Conservation (phyloP, 92 coral and sea anemone genomes). For the Siderastrea radians region DNA sequence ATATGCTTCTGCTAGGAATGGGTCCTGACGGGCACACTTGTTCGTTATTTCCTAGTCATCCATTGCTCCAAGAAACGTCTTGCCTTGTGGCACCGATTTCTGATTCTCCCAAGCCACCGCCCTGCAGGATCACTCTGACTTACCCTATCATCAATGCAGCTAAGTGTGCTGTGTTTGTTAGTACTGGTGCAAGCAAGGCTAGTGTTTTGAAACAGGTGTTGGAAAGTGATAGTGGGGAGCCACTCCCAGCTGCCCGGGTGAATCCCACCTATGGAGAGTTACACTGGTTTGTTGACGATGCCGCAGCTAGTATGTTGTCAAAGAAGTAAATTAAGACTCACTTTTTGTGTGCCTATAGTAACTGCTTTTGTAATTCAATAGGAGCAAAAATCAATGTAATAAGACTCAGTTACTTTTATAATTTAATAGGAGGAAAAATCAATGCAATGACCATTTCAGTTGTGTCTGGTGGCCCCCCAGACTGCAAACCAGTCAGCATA, state of each 20-base stretch:
- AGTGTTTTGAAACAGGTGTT: slow-evolving; percentile 81
- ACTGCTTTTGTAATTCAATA: no score
- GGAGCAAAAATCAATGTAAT: no score
- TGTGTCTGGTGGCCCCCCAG: no score
- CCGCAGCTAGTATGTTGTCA: slow-evolving; percentile 84
- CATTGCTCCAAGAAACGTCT: slow-evolving; percentile 77
- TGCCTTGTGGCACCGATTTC: slow-evolving; percentile 95
- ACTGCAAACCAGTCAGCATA: no score
- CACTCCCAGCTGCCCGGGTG: slow-evolving; percentile 96
- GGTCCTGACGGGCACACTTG: slow-evolving; percentile 99
- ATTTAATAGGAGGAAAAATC: no score
- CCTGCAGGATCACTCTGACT: slow-evolving; percentile 90
- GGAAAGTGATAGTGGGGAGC: slow-evolving; percentile 77
- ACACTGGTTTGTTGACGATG: slow-evolving; percentile 97
- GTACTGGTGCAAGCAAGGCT: slow-evolving; percentile 95
- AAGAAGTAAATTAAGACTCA: slow-evolving; percentile 21
- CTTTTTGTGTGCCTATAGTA: no score
- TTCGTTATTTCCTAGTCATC: slow-evolving; percentile 93
- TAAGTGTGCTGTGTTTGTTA: slow-evolving; percentile 86
- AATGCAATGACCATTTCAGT: no score
- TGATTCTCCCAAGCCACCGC: slow-evolving; percentile 98
- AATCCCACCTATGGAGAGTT: slow-evolving; percentile 83
- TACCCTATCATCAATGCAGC: slow-evolving; percentile 89
- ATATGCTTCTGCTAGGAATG: slow-evolving; percentile 95
- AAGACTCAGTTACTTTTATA: no score